These are phyloP conservation scores for Aethina tumida DNA, from an alignment of 1,140 invertebrate species.

Conservation along the genomic window DNA sequence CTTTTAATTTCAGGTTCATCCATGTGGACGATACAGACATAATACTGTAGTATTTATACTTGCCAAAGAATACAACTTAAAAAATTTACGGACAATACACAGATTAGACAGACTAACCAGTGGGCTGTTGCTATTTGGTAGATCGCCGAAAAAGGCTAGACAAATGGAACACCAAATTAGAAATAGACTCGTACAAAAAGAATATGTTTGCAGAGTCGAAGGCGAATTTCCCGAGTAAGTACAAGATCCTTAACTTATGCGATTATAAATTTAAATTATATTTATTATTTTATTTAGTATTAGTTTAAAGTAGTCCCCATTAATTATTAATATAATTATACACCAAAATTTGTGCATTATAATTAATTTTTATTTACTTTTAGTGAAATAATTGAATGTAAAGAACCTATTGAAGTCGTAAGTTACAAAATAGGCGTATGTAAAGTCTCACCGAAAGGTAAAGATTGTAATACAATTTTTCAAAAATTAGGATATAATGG, in stretches of 20 bases:
- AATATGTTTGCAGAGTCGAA: constrained; percentile 94
- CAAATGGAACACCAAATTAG: constrained; percentile 92
- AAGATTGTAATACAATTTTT: constrained; percentile 85
- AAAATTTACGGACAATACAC: constrained; percentile 87
- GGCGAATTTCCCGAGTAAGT: constrained; percentile 94
- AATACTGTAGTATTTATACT: constrained; percentile 95
- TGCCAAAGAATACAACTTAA: constrained; percentile 90
- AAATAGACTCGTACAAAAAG: constrained; percentile 85
- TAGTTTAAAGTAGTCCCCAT: neutral
- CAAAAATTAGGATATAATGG: constrained; percentile 77
- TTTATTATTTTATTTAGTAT: constrained; percentile 1
- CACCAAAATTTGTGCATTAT: no score
- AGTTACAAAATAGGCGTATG: constrained; percentile 94
- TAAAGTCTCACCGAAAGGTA: constrained; percentile 81
- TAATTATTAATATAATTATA: neutral
- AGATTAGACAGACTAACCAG: constrained; percentile 88
- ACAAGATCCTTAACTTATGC: neutral
- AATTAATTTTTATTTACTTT: constrained; percentile 26
- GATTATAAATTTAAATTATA: neutral
- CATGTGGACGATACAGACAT: constrained; percentile 91
- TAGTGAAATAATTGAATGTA: constrained; percentile 73
- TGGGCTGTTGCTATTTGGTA: constrained; percentile 86
- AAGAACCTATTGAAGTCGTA: constrained; percentile 86
- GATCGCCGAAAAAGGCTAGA: constrained; percentile 82
- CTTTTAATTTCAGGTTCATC: constrained; percentile 79